Evolutionary conservation across 2,888 invertebrate genomes (phyloP).

Genomic region (Catocala fraxini): DNA sequence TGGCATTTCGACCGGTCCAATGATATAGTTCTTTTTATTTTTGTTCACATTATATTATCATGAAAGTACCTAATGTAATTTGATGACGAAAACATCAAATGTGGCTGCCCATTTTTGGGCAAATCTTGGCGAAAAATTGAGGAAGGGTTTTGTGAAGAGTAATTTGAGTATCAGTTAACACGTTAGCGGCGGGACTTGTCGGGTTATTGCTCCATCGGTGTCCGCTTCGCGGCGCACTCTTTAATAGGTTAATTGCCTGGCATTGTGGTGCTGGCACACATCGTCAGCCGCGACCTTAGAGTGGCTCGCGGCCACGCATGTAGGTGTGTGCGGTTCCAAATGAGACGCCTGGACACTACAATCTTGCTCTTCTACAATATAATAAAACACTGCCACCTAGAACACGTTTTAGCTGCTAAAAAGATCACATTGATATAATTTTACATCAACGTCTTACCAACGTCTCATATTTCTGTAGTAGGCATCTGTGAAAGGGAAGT

Average conservation of each 20-base stretch:
- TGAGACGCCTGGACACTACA: constrained; percentile 63
- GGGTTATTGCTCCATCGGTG: constrained; percentile 78
- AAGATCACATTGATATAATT: constrained; percentile 30
- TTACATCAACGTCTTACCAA: constrained; percentile 28
- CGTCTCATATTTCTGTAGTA: constrained; percentile 28
- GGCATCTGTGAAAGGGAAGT: constrained; percentile 41
- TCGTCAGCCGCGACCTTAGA: constrained; percentile 83
- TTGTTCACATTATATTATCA: background rate
- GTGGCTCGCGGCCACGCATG: constrained; percentile 81
- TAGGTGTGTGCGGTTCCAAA: constrained; percentile 76
- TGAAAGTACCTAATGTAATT: no score
- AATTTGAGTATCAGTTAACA: constrained; percentile 61
- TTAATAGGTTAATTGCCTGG: constrained; percentile 86
- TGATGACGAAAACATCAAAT: no score
- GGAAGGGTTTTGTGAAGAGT: constrained; percentile 21
- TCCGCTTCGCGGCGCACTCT: constrained; percentile 75
- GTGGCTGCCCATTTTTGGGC: background rate
- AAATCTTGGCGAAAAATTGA: constrained; percentile 13
- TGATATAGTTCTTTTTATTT: background rate
- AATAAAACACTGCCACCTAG: constrained; percentile 35
- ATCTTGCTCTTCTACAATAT: constrained; percentile 39
- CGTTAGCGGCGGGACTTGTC: constrained; percentile 67
- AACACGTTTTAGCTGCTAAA: constrained; percentile 28
- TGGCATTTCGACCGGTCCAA: background rate
- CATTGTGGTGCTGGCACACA: constrained; percentile 85